Base-by-base conservation (phyloP, 1,140 invertebrate genomes). In the Caenorhabditis tropicalis region DNA sequence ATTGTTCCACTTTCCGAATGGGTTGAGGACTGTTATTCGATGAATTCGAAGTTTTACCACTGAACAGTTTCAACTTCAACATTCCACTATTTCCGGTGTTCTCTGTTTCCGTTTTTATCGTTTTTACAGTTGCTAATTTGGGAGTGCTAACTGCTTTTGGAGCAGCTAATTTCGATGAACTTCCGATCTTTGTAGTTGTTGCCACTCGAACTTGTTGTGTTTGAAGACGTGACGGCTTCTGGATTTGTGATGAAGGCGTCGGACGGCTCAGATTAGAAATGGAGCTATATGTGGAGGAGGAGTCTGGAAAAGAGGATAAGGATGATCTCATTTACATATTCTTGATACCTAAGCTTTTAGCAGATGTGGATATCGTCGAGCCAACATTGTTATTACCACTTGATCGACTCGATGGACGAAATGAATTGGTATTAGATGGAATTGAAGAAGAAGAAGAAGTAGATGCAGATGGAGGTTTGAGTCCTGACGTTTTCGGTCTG, bases 311-410 rank as follows among this genome's bases (percentile, higher is more conserved):
- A 36, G 36, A 16, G 16, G 27, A 43, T 74, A 33, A 10, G 5
- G 16, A 65, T 65, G 7, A 7, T 29, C 56, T 29, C 31, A 65
- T 19, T 36, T 15, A 9, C 12, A 27, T 10, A 0, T 31, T 10
- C 19, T 10, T 12, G 36, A 29, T 74, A 74, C 65, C 65, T 74
- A 74, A 74, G 36, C 65, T 74, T 31, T 43, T 74, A 9, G 65
- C 65, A 74, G 65, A 74, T 74, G 65, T 74, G 33, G 65, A 74
- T 43, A 74, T 74, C 33, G 65, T 43, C 5, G 65, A 74, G n/a
- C 65, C 36, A 43, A 74, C 65, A 74, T 74, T 74, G 15, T 74
- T 74, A 74, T 74, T 74, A 12, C 65, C 65, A 74, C 65, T 74
- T 31, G 65, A 74, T 33, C 65, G 65, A 29, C 65, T 74, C 65